Evolutionary conservation across 1,140 invertebrate species (phyloP), one percentile per base, ranked within the genome.

Genomic region (Rhagoletis zephyria): DNA sequence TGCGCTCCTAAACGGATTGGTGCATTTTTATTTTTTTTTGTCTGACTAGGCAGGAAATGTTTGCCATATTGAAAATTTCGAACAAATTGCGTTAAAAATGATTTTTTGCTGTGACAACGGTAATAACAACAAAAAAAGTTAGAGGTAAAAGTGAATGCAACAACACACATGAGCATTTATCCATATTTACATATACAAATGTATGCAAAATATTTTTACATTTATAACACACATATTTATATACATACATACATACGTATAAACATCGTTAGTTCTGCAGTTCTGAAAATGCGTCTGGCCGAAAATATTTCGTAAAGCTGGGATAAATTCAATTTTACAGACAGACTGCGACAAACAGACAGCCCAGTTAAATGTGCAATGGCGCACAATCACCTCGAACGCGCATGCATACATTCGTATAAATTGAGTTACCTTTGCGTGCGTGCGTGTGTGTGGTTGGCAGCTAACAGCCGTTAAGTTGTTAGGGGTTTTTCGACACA

Each of bases 291-390:
- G 61, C 16, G 0, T 4, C 10, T 14, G 67, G 40, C 16, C 4
- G 67, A n/a, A 74, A 74, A 74, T 45, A 16, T 74, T 74, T 45
- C 45, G 42, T 12, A 74, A 74, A 74, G 42, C 45, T 42, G 6
- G 45, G 45, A 74, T 74, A 74, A 45, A 74, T 74, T 74, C 42
- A 74, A 74, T 74, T 74, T 74, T 74, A 48, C 14, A 42, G 67
- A 12, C 42, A 74, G 67, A 42, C 67, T 45, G 1, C 30, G 67
- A 6, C 30, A 30, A 12, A 74, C 67, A 74, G 51, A 56, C 51
- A 56, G 51, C 51, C 51, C 51, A 56, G 51, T 56, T 10, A 56
- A 56, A 56, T 56, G 51, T 10, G 10, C 51, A 56, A 56, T 56
- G 51, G 10, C 51, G 51, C 51, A 56, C 51, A 56, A 56, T 7